Evolutionary conservation across 2,888 invertebrate genomes (phyloP).

Genomic region (Oscheius onirici): DNA sequence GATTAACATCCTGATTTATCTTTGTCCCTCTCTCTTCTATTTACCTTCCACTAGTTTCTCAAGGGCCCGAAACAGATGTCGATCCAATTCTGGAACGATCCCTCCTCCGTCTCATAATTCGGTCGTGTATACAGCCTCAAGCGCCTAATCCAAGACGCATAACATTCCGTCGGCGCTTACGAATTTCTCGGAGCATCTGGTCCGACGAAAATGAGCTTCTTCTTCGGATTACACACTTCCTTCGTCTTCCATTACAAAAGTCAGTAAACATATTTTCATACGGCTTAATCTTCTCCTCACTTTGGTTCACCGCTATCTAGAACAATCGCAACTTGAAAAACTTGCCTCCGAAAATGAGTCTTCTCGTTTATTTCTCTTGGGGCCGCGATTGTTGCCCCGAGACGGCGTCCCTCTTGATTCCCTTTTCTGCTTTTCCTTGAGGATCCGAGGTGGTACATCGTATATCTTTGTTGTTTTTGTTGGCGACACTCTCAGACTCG

Average conservation of each 20-base stretch:
- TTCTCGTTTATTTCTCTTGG: conserved; percentile 3
- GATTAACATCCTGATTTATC: not conserved
- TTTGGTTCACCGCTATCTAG: not conserved
- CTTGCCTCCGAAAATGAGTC: conserved; percentile 17
- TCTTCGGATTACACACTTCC: not conserved
- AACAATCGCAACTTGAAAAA: conserved; percentile 8
- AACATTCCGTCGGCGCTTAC: conserved; percentile 22
- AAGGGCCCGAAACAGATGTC: not conserved
- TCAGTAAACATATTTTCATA: too few relatives aligned
- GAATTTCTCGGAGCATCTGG: conserved; percentile 5
- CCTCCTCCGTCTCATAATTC: not conserved
- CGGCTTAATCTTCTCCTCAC: too few relatives aligned
- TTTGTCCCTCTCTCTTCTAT: not conserved
- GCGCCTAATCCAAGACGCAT: conserved; percentile 7
- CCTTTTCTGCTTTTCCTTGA: too few relatives aligned
- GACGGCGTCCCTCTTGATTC: not conserved
- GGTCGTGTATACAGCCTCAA: conserved; percentile 7
- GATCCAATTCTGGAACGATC: not conserved
- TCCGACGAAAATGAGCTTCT: conserved; percentile 7
- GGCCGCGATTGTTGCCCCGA: not conserved
- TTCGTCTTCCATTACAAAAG: not conserved
- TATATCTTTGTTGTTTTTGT: too few relatives aligned
- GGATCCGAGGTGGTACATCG: too few relatives aligned
- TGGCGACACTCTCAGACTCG: too few relatives aligned
- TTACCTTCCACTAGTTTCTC: conserved; percentile 8